Percentiles rank a stretch among this genome's conserved stretches.
phyloP scores from a whole-genome alignment of 2,797 vertebrate species.

The Taenioides sp. region DNA sequence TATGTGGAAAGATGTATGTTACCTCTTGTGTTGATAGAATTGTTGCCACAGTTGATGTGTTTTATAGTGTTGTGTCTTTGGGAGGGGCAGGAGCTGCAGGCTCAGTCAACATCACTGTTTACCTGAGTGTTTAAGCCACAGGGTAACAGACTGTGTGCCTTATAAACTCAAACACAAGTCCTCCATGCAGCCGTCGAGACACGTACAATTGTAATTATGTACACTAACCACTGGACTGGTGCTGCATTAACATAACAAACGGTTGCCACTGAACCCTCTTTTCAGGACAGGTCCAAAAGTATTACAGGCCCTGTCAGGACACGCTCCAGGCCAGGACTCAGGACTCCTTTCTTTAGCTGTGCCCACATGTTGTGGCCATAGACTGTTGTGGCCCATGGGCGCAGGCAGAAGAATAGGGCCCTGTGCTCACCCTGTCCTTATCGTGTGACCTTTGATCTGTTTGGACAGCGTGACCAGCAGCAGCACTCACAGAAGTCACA shows the following conservation, averaged over 20 bases:
- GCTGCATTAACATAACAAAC: slow-evolving; percentile 50
- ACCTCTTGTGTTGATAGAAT: neutral
- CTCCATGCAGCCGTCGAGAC: neutral
- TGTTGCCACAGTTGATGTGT: slow-evolving; percentile 37
- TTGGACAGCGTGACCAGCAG: slow-evolving; percentile 75
- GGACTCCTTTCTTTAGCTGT: slow-evolving; percentile 32
- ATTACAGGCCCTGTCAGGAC: slow-evolving; percentile 48
- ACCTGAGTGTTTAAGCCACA: slow-evolving; percentile 38
- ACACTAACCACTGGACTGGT: slow-evolving; percentile 22
- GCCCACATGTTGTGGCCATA: slow-evolving; percentile 56
- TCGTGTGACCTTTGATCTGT: slow-evolving; percentile 79
- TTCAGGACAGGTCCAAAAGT: slow-evolving; percentile 24
- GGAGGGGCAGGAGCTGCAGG: slow-evolving; percentile 29
- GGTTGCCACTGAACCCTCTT: slow-evolving; percentile 30
- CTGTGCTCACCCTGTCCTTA: slow-evolving; percentile 73
- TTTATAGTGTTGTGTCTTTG: slow-evolving; percentile 43
- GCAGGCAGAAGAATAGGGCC: slow-evolving; percentile 62
- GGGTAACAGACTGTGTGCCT: slow-evolving; percentile 23
- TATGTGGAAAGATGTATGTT: no score
- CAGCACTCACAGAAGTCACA: slow-evolving; percentile 34
- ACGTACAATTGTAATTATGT: slow-evolving; percentile 5
- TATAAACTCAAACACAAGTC: slow-evolving; percentile 18
- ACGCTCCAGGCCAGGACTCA: slow-evolving; percentile 38
- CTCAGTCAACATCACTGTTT: slow-evolving; percentile 49
- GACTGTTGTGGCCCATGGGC: slow-evolving; percentile 47